Evolutionary conservation across 2,797 vertebrate genomes (phyloP), one percentile per base, ranked within the genome.

Genomic region (Syndactyla subalaris): DNA sequence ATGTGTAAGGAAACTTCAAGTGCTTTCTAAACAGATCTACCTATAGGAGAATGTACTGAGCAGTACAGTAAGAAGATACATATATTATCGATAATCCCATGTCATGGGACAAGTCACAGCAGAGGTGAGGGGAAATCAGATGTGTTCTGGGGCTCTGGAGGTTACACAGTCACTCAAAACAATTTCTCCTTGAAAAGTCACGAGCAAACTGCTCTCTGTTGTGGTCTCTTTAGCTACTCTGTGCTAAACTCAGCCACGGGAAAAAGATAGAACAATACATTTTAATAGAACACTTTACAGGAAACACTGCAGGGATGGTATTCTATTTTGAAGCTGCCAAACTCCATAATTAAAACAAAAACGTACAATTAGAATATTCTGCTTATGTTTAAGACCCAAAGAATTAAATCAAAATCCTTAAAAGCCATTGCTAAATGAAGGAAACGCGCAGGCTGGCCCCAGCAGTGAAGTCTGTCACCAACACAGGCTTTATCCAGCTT

Each of bases 361-460:
- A 93, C 36, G 48, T 68, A 84, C 1, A 17, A 86, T 94, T 94
- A 96, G 91, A 96, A 94, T 89, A 85, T 94, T 95, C 89, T 85
- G 68, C 93, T 96, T 96, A 96, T 59, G 52, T 95, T 89, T 95
- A 94, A 96, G 86, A 91, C 74, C 39, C 65, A 62, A 96, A 94
- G 96, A 97, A 96, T 97, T 95, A 96, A 95, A 93, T 87, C 61
- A 92, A 97, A 97, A 97, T 96, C 96, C 95, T 93, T 94, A 95
- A 96, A 96, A 97, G 93, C 89, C 84, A 90, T 52, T 49, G 73
- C 90, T 94, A 96, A 96, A 90, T 59, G 95, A 96, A 96, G 94
- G 88, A 93, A 94, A 92, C 0, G 8, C 71, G 81, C 4, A 5
- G 92, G 93, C 95, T 96, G 95, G 96, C 95, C 95, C 83, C 46